Percentiles rank a stretch among this genome's conserved stretches.
Evolutionary conservation across 2,888 invertebrate species (phyloP).

Genomic region (Lathronympha strigana): DNA sequence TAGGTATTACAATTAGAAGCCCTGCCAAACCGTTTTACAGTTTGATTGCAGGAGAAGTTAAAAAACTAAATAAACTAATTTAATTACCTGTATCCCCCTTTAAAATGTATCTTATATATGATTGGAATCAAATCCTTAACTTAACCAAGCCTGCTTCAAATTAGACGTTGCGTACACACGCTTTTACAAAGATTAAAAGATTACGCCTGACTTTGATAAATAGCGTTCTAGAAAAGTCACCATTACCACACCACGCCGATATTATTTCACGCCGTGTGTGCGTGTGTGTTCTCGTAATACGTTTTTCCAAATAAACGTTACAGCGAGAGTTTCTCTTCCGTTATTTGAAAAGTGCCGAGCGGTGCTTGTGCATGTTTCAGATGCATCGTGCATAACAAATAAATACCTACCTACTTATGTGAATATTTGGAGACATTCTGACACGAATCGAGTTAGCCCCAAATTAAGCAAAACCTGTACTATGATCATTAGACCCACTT

Average conservation of each 20-base stretch:
- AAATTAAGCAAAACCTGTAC: too few species aligned
- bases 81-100: too few species aligned
- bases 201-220: constrained; percentile 15
- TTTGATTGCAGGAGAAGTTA: too few species aligned
- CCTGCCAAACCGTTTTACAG: too few species aligned
- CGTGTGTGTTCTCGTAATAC: constrained; percentile 35
- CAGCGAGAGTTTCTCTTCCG: constrained; percentile 31
- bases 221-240: constrained; percentile 7
- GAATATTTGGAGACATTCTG: too few species aligned
- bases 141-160: not conserved
- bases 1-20: too few species aligned
- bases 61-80: too few species aligned
- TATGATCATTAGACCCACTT: too few species aligned
- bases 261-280: constrained; percentile 17
- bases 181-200: constrained; percentile 15
- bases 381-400: not conserved
- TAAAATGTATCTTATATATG: not conserved
- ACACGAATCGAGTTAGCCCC: too few species aligned
- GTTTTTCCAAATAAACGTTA: constrained; percentile 42
- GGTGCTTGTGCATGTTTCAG: constrained; percentile 34
- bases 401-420: too few species aligned
- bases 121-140: not conserved
- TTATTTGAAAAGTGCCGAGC: constrained; percentile 47
- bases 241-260: constrained; percentile 13
- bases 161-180: constrained; percentile 2